Evolutionary conservation across 2,797 vertebrate genomes (phyloP).

Genomic region (Aselliscus stoliczkanus): DNA sequence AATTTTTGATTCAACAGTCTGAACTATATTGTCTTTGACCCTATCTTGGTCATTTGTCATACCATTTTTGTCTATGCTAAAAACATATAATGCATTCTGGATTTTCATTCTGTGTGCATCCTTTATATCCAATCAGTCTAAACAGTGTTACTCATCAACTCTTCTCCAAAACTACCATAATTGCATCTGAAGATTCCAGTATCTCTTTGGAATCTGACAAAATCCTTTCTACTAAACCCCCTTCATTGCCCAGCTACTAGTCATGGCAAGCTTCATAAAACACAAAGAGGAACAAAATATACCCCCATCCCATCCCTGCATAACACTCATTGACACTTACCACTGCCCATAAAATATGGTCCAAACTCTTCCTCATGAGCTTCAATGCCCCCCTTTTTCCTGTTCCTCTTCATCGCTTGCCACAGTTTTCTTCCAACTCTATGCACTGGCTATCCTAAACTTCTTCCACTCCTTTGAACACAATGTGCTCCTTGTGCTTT

Average conservation of each 20-base stretch:
- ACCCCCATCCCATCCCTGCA: neutral
- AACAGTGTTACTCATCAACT: neutral
- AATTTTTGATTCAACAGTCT: neutral
- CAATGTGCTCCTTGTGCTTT: neutral
- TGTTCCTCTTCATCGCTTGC: neutral
- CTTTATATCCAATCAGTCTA: neutral
- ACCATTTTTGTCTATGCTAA: neutral
- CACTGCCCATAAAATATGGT: neutral
- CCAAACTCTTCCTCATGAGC: neutral
- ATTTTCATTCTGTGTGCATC: neutral
- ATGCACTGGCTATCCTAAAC: neutral
- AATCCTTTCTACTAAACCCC: neutral
- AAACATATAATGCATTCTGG: neutral
- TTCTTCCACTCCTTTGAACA: neutral
- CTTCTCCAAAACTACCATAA: neutral
- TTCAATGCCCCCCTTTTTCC: neutral
- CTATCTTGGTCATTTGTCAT: neutral
- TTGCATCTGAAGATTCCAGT: neutral
- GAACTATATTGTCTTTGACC: neutral
- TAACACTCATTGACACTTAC: neutral
- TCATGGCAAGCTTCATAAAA: neutral
- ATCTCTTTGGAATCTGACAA: neutral
- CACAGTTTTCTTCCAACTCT: neutral
- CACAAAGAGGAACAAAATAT: fast-evolving
- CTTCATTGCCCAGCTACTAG: neutral